Percentiles rank a stretch among this genome's conserved stretches.
phyloP scores from a whole-genome alignment of 1,140 invertebrate genomes.

The Harpegnathos saltator region DNA sequence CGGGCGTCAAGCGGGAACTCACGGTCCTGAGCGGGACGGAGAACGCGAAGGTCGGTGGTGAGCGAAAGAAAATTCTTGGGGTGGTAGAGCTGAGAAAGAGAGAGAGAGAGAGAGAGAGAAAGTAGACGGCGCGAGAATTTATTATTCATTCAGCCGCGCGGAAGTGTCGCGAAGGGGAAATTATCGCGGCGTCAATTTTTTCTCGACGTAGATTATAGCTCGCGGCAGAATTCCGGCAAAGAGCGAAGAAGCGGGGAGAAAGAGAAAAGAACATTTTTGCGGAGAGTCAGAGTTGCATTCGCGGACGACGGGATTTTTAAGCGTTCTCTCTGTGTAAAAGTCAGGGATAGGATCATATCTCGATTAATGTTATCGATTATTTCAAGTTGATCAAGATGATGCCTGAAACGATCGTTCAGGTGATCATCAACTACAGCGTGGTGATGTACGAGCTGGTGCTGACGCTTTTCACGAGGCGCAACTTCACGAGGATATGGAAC shows the following conservation, averaged over 20 bases:
- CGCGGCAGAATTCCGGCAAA: too few species aligned
- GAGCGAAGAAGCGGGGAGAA: too few species aligned
- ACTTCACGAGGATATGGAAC: slow-evolving; percentile 78
- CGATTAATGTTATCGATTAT: too few species aligned
- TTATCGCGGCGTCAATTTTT: too few species aligned
- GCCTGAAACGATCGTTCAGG: slow-evolving; percentile 63
- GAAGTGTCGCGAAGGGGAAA: too few species aligned
- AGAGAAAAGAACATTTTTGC: too few species aligned
- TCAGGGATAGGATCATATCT: too few species aligned
- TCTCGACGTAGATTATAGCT: too few species aligned
- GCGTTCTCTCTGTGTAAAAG: too few species aligned
- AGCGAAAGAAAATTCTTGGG: slow-evolving; percentile 15
- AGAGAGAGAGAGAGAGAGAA: too few species aligned
- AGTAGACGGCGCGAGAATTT: neutral
- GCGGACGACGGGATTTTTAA: too few species aligned
- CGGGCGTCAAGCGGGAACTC: neutral
- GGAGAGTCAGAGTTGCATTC: too few species aligned
- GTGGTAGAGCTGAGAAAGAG: neutral
- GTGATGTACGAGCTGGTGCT: slow-evolving; percentile 65
- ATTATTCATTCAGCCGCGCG: neutral
- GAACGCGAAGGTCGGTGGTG: slow-evolving; percentile 75
- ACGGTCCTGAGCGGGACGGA: slow-evolving; percentile 71
- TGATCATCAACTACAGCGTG: slow-evolving; percentile 75
- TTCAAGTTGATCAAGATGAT: neutral
- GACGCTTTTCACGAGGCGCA: slow-evolving; percentile 51